phyloP scores from a whole-genome alignment of 2,888 invertebrate genomes.

The Melanchra persicariae region DNA sequence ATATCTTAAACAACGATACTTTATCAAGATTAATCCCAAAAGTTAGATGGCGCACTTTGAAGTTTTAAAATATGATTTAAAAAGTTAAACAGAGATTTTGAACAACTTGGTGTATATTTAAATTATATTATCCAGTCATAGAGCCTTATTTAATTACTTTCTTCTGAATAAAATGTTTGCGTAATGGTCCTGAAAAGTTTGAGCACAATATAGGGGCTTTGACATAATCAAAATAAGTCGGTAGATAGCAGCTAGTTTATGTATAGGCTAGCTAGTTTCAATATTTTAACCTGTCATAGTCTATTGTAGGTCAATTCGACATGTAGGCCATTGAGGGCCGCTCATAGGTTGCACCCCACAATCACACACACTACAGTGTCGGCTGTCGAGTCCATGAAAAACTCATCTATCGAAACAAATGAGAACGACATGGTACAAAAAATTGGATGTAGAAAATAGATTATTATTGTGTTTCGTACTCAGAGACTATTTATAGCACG shows the following conservation, averaged over 20 bases:
- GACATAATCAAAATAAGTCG: not conserved
- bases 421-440: not conserved
- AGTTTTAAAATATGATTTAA: constrained; percentile 57
- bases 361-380: not conserved
- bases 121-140: constrained; percentile 40
- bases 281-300: constrained; percentile 3
- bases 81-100: constrained; percentile 48
- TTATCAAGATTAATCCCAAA: constrained; percentile 54
- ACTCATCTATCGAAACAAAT: not conserved
- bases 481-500: not conserved
- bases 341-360: not conserved
- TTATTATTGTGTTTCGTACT: not conserved
- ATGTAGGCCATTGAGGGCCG: not conserved
- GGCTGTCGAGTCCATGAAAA: not conserved
- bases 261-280: not conserved
- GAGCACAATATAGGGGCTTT: not conserved
- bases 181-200: constrained; percentile 18
- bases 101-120: constrained; percentile 49
- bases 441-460: not conserved
- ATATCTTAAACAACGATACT: constrained; percentile 57
- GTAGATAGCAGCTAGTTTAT: not conserved
- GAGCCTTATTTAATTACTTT: constrained; percentile 53
- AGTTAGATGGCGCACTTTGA: constrained; percentile 54
- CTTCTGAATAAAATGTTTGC: constrained; percentile 38
- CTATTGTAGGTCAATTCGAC: constrained; percentile 9